phyloP scores from a whole-genome alignment of 92 coral and sea anemone species.

The Epizoanthus scotinus region DNA sequence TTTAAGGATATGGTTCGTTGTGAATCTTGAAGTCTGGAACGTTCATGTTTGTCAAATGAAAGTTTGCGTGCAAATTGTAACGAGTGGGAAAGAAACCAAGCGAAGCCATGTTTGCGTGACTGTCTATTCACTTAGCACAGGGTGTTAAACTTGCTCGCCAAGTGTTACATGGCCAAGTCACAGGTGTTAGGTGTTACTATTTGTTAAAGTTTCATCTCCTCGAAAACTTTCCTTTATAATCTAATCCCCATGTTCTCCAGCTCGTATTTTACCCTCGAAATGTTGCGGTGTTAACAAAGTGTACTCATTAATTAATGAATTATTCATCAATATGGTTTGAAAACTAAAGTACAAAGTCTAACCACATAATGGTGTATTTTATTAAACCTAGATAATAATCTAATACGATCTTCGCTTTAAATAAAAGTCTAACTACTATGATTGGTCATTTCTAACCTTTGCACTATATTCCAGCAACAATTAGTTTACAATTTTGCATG shows the following conservation, averaged over 20 bases:
- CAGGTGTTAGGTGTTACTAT: not conserved
- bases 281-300: slow-evolving; percentile 14
- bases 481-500: not conserved
- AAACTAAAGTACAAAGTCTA: slow-evolving; percentile 37
- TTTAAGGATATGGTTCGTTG: not conserved
- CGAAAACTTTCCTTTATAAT: not conserved
- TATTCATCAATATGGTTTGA: slow-evolving; percentile 11
- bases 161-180: slow-evolving; percentile 6
- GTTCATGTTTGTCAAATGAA: not conserved
- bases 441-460: slow-evolving; percentile 1
- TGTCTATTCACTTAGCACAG: not conserved
- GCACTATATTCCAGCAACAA: not conserved
- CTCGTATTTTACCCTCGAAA: not conserved
- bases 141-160: not conserved
- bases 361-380: slow-evolving; percentile 6
- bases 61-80: slow-evolving; percentile 15
- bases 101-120: slow-evolving; percentile 32
- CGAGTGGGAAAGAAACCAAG: not conserved
- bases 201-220: not conserved
- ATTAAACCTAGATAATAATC: not conserved
- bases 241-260: not conserved
- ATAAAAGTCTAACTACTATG: not conserved
- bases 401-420: not conserved
- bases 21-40: slow-evolving; percentile 2
- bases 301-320: slow-evolving; percentile 11